Conservation (phyloP, 2,888 invertebrate species). For the Oscheius sp. region DNA sequence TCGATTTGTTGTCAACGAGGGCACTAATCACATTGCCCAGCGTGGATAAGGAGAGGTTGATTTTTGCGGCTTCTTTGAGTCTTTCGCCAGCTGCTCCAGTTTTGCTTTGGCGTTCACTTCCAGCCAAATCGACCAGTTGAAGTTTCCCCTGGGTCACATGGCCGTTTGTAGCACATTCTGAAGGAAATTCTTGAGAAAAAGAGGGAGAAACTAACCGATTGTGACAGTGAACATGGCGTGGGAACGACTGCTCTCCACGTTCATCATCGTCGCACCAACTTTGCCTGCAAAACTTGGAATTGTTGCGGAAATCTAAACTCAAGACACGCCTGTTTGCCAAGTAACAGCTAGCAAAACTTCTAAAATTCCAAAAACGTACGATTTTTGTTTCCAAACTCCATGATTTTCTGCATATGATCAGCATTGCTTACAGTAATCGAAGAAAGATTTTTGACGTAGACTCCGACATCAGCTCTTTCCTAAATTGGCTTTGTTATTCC, state of each 20-base stretch:
- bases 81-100: constrained; percentile 82
- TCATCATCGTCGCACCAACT: constrained; percentile 94
- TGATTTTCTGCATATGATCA: constrained; percentile 90
- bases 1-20: constrained; percentile 93
- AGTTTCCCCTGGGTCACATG: constrained; percentile 83
- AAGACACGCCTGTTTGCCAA: too few species aligned
- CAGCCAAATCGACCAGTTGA: constrained; percentile 95
- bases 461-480: constrained; percentile 93
- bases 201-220: constrained; percentile 79
- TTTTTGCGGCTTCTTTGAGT: constrained; percentile 94
- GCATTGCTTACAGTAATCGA: constrained; percentile 97
- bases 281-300: constrained; percentile 70
- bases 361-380: too few species aligned
- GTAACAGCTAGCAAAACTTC: too few species aligned
- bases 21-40: constrained; percentile 98
- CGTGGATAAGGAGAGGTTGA: constrained; percentile 94
- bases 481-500: constrained; percentile 76
- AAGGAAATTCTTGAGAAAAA: too few species aligned
- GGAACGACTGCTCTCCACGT: constrained; percentile 80
- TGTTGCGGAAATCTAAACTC: constrained; percentile 53
- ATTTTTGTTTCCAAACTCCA: constrained; percentile 95
- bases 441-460: constrained; percentile 95
- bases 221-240: constrained; percentile 98
- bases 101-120: constrained; percentile 91
- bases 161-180: constrained; percentile 32